Conservation (phyloP, 2,797 vertebrate genomes). For the Chromis chromis region DNA sequence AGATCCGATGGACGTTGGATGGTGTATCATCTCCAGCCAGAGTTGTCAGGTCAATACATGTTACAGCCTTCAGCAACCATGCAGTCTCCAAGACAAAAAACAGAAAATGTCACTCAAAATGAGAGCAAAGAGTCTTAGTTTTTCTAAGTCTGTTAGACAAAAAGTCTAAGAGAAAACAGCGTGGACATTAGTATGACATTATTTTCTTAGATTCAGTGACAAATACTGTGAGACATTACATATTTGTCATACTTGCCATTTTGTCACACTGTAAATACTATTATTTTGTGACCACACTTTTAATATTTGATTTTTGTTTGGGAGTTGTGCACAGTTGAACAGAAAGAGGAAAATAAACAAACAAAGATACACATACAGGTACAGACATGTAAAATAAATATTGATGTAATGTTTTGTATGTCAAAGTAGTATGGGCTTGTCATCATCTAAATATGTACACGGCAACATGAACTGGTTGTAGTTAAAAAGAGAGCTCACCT, state of each 20-base stretch:
- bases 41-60: conserved; percentile 95
- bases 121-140: too few species aligned
- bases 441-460: too few species aligned
- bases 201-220: not conserved
- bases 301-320: not conserved
- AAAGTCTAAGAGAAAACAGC: not conserved
- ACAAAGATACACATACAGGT: not conserved
- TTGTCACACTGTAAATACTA: not conserved
- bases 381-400: too few species aligned
- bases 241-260: not conserved
- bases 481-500: conserved; percentile 77
- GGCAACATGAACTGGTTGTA: too few species aligned
- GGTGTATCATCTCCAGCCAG: conserved; percentile 93
- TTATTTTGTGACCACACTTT: not conserved
- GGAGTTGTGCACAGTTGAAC: not conserved
- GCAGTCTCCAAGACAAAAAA: conserved; percentile 85
- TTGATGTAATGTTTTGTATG: too few species aligned
- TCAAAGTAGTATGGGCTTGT: too few species aligned
- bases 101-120: not conserved
- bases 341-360: not conserved
- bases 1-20: conserved; percentile 92
- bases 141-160: not conserved
- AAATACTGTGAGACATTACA: too few species aligned
- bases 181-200: not conserved
- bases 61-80: conserved; percentile 93